phyloP scores from a whole-genome alignment of 2,888 invertebrate species.

The Scaptodrosophila latifasciaeformis region DNA sequence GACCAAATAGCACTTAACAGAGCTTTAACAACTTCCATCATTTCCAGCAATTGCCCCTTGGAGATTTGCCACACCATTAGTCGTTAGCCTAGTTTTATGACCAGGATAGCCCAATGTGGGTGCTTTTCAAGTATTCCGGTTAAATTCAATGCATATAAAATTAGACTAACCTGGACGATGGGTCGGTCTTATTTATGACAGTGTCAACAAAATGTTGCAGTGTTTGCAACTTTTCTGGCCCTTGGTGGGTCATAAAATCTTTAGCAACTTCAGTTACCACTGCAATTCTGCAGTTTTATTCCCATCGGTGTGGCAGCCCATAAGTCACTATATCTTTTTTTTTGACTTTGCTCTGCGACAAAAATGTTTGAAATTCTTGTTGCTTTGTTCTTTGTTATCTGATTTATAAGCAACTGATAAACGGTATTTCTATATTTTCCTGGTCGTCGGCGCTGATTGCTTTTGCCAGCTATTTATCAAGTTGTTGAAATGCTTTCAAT shows the following conservation, averaged over 20 bases:
- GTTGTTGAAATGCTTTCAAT: constrained; percentile 16
- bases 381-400: neutral
- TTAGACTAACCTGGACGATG: constrained; percentile 35
- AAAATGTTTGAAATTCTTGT: constrained; percentile 8
- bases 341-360: constrained; percentile 17
- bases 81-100: constrained; percentile 52
- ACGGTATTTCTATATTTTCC: too few species aligned
- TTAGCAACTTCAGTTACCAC: constrained; percentile 24
- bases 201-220: constrained; percentile 21
- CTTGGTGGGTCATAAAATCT: constrained; percentile 40
- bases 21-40: constrained; percentile 35
- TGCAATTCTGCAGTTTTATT: constrained; percentile 19
- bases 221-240: constrained; percentile 12
- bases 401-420: too few species aligned
- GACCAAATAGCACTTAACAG: constrained; percentile 18
- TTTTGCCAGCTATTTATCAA: too few species aligned
- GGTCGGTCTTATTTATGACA: constrained; percentile 50
- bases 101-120: too few species aligned
- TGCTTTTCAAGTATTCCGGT: too few species aligned
- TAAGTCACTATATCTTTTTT: constrained; percentile 13
- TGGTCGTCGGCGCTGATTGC: too few species aligned
- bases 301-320: neutral
- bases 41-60: constrained; percentile 25
- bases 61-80: constrained; percentile 15
- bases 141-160: constrained; percentile 40